Percentiles rank a stretch among this genome's conserved stretches.
phyloP scores from a whole-genome alignment of 2,888 invertebrate species.

The Epsilonema sp. region DNA sequence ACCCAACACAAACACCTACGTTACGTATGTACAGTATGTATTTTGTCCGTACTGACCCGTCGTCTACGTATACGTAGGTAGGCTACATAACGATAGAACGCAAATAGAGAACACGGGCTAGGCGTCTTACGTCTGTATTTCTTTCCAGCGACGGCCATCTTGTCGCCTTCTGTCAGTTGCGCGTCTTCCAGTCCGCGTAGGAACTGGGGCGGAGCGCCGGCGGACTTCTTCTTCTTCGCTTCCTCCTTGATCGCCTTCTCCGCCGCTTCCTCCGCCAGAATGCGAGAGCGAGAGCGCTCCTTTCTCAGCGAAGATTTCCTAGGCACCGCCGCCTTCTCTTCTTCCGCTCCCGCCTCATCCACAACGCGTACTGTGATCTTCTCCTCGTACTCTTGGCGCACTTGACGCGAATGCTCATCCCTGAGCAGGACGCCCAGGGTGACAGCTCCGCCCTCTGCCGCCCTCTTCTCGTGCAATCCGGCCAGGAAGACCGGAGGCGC shows the following conservation, averaged over 20 bases:
- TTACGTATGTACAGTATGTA: no score
- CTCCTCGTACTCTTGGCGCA: constrained; percentile 3
- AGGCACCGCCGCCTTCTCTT: background rate
- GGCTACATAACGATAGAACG: no score
- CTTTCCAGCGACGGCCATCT: no score
- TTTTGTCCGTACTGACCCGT: no score
- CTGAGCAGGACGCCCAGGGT: constrained; percentile 7
- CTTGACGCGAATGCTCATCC: constrained; percentile 2
- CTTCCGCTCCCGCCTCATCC: background rate
- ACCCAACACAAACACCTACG: no score
- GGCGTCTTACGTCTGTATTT: no score
- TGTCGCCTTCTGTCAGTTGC: constrained; percentile 23
- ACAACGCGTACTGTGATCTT: background rate
- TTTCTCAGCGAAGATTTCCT: constrained; percentile 5
- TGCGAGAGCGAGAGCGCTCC: constrained; percentile 1
- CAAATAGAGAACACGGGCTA: no score
- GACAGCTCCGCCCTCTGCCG: background rate
- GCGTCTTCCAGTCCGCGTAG: constrained; percentile 23
- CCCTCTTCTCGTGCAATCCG: constrained; percentile 4
- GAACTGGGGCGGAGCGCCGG: constrained; percentile 20
- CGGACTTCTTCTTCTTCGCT: background rate
- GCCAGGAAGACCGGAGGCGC: constrained; percentile 17
- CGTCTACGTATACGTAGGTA: no score
- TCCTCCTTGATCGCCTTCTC: background rate
- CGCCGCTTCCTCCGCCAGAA: background rate